These are phyloP conservation scores for Bergia sp. DNA, from an alignment of 92 coral and sea anemone genomes.

Conservation along the genomic window DNA sequence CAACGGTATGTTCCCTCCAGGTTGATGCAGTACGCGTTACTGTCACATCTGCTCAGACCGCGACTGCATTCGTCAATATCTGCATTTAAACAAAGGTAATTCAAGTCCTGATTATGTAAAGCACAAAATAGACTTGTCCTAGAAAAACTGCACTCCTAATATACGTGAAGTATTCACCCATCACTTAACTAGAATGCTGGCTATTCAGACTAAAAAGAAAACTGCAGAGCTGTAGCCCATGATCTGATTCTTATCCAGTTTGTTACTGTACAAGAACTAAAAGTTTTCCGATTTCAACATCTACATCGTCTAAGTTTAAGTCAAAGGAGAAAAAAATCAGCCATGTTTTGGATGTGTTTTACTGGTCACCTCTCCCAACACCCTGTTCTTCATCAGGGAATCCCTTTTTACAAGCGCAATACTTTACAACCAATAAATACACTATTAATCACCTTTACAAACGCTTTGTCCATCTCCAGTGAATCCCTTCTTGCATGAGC, in stretches of 20 bases:
- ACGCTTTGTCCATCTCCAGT: conserved; percentile 62
- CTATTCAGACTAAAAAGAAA: too few relatives aligned
- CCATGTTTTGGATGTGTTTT: background rate
- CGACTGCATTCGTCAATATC: conserved; percentile 80
- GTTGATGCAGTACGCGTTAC: conserved; percentile 77
- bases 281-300: too few relatives aligned
- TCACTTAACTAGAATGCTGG: too few relatives aligned
- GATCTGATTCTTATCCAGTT: too few relatives aligned
- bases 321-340: too few relatives aligned
- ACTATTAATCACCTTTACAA: conserved; percentile 62
- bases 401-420: background rate
- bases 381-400: background rate
- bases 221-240: too few relatives aligned
- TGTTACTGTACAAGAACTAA: too few relatives aligned
- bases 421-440: background rate
- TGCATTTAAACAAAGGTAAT: conserved; percentile 4
- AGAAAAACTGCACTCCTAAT: too few relatives aligned
- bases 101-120: background rate
- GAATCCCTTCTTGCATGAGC: conserved; percentile 77
- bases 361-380: background rate
- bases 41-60: conserved; percentile 63
- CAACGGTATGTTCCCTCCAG: conserved; percentile 73
- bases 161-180: too few relatives aligned
- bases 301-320: too few relatives aligned
- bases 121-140: background rate